Conservation (phyloP, 37 sponge, comb jelly and placozoan genomes). For the Hormiphora californensis region DNA sequence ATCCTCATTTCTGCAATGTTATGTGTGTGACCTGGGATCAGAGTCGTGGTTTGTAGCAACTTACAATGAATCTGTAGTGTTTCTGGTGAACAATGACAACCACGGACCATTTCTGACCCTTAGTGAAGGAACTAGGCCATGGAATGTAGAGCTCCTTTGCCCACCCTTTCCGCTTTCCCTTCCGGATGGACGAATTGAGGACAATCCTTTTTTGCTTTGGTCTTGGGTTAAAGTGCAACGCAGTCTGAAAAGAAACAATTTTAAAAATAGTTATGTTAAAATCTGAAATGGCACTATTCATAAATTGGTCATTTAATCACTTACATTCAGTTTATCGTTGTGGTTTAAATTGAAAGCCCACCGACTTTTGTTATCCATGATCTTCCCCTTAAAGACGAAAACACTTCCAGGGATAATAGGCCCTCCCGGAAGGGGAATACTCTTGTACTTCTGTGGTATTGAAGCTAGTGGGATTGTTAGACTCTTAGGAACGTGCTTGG, state of each 20-base stretch:
- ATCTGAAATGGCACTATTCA: not conserved
- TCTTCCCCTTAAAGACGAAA: not conserved
- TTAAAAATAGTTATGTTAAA: not conserved
- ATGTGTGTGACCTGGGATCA: not conserved
- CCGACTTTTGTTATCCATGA: not conserved
- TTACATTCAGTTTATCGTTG: not conserved
- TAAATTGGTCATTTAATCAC: not conserved
- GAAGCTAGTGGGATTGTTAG: too few species aligned
- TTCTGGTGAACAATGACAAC: not conserved
- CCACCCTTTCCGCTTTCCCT: not conserved
- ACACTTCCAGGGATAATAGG: not conserved
- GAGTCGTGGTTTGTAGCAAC: not conserved
- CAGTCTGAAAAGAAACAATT: not conserved
- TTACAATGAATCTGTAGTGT: not conserved
- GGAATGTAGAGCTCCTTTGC: not conserved
- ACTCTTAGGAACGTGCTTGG: too few species aligned
- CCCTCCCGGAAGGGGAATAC: not conserved
- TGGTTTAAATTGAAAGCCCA: not conserved
- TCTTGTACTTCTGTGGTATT: too few species aligned
- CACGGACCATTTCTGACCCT: not conserved
- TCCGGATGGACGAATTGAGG: not conserved
- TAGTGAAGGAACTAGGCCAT: not conserved
- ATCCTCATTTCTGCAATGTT: not conserved
- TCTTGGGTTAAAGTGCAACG: not conserved
- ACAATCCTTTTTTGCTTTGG: not conserved